Evolutionary conservation across 2,113 vertebrate species (phyloP), one percentile per base, ranked within the genome.

Genomic region (Corythornis madagascariensis): DNA sequence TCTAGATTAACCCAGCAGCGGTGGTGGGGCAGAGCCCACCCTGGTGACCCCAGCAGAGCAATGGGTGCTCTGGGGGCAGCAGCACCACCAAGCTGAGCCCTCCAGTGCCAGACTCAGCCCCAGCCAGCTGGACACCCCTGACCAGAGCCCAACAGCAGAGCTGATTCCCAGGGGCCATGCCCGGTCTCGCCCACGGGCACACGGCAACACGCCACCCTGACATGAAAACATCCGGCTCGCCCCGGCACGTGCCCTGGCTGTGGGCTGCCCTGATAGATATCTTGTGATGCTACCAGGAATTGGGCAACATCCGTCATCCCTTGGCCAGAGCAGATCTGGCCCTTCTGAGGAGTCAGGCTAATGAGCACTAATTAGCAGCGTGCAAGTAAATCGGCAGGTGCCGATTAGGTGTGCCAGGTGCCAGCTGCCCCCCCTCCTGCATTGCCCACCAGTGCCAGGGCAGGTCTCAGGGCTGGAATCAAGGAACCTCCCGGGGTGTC

Each of bases 151-250:
- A 65, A 11, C 42, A 29, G 40, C 1, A 0, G 57, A 50, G 65
- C 79, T 20, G 50, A 22, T 1, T 0, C 2, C 0, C 25, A 1
- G 66, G 50, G 0, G 28, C 63, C 28, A 20, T 73, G 65, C 61
- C 50, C 31, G 9, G 47, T 38, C 61, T 77, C 3, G 0, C 17
- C 47, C 55, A 17, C 0, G 1, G 20, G 64, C 86, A 73, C 0
- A 0, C 0, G 8, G 43, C 61, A 74, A 16, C 45, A 9, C 0
- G 0, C n/a, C 73, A 26, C 50, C 24, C 7, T 13, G 40, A 55
- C 60, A 90, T 11, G 64, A 70, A 91, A 95, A 94, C 83, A 93
- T 70, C 89, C 64, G 43, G 72, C 84, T 52, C 16, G 3, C 53
- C 65, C 45, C 0, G 0, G 86, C 52, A 52, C 1, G 1, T 80